A percentile compares a stretch with the other conserved stretches of the same genome.
phyloP scores from a whole-genome alignment of 2,113 vertebrate species.

The Mormoops blainvillei region DNA sequence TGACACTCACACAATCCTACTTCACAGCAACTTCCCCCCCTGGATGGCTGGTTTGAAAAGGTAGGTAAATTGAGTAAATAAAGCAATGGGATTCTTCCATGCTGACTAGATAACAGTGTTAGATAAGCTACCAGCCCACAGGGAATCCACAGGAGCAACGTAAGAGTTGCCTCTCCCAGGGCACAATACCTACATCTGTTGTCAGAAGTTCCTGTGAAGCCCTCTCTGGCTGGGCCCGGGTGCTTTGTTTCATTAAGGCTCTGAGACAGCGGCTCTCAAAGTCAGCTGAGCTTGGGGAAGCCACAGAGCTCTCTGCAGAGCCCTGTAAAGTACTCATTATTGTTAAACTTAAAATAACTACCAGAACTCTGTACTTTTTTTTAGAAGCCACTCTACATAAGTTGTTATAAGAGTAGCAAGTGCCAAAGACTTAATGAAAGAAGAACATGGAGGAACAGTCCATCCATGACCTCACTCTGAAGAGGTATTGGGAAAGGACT shows the following conservation, averaged over 20 bases:
- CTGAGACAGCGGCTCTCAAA: background rate
- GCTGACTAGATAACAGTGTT: constrained; percentile 25
- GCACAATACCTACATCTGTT: constrained; percentile 16
- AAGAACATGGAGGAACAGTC: background rate
- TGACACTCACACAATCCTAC: constrained; percentile 35
- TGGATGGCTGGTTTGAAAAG: constrained; percentile 33
- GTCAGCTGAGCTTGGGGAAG: background rate
- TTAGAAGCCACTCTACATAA: background rate
- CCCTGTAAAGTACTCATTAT: background rate
- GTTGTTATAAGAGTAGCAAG: background rate
- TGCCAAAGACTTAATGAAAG: background rate
- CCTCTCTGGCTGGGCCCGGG: background rate
- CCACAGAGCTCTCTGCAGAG: background rate
- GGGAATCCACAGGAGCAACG: background rate
- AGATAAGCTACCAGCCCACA: background rate
- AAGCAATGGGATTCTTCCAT: constrained; percentile 8
- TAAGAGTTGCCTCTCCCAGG: constrained; percentile 31
- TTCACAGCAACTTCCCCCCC: background rate
- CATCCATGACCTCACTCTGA: background rate
- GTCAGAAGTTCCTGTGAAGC: constrained; percentile 7
- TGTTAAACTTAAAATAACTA: background rate
- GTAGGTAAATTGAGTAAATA: constrained; percentile 44
- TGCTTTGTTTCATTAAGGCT: background rate
- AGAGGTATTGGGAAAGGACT: background rate
- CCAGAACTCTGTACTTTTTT: background rate